Base-by-base conservation (phyloP, 2,797 vertebrate species). In the Orientallactaga sibirica region DNA sequence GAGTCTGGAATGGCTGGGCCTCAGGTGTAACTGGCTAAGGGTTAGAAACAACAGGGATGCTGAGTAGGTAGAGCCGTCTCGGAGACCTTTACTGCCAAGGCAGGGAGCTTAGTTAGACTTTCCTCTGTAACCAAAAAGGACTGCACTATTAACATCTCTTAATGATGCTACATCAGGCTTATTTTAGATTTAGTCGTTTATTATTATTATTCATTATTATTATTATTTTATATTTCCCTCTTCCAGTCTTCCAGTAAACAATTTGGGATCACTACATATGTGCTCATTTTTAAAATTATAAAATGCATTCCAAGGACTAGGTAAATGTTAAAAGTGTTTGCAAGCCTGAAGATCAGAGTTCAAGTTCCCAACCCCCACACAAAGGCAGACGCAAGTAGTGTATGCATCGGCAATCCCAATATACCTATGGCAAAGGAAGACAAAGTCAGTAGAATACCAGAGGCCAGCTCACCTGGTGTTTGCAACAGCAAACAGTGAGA, bases 131-230 rank as follows among this genome's bases (percentile, higher is more conserved):
- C 61, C n/a, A 9, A 2, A 41, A 52, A 61, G 25, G 48, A 70
- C 80, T 43, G 33, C 18, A 91, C 64, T 55, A 24, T 43, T 78
- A 68, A 3, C 73, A 61, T 70, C 76, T 81, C 52, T 70, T 25
- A 37, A 68, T 41, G 71, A 91, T 66, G 80, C 14, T 18, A 68
- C 81, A 64, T 64, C 61, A 41, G 62, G 62, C 61, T 89, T 92
- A 88, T 58, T 95, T 92, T 70, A 88, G 79, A 90, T 29, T 83
- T 88, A 12, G 27, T 71, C 93, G 41, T 76, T 93, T 43, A 83
- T 83, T 58, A 73, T 52, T 67, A 18, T 58, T 37, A 61, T 67
- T 74, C 66, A 37, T 75, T 33, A 75, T 52, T 75, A 48, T 43
- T 67, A 19, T 37, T 71, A 89, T 91, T 89, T n/a, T 24, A 82